These are phyloP conservation scores for Pemphredon lugubris DNA, from an alignment of 2,888 invertebrate species.

Conservation along the genomic window DNA sequence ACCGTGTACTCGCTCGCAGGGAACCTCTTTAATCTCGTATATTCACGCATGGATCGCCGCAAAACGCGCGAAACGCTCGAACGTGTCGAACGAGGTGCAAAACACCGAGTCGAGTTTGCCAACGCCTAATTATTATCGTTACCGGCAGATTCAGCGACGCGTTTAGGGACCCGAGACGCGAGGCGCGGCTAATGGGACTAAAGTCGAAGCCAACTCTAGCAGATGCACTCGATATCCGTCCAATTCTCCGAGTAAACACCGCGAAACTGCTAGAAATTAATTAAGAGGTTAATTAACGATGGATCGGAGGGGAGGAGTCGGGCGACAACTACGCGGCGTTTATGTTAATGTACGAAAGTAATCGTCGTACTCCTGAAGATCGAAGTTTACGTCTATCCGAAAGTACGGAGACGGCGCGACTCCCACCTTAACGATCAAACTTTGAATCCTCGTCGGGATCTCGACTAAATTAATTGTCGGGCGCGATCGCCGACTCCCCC, in stretches of 20 bases:
- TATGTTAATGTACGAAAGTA: background rate
- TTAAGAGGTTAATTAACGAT: slow-evolving; percentile 41
- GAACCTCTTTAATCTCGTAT: no score
- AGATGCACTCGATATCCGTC: slow-evolving; percentile 9
- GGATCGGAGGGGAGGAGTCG: slow-evolving; percentile 2
- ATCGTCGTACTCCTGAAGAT: no score
- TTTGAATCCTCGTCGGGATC: no score
- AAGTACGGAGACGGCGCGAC: background rate
- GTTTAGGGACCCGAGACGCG: slow-evolving; percentile 5
- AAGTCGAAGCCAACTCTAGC: slow-evolving; percentile 21
- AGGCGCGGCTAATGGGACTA: slow-evolving; percentile 13
- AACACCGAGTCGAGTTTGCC: background rate
- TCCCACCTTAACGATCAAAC: no score
- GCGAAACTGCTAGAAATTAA: slow-evolving; percentile 29
- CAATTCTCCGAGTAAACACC: slow-evolving; percentile 17
- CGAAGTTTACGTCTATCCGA: no score
- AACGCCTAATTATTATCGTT: slow-evolving; percentile 36
- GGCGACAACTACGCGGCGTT: background rate
- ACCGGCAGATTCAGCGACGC: slow-evolving; percentile 18
- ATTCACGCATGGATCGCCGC: no score
- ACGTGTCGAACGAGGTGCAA: no score
- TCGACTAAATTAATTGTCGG: no score
- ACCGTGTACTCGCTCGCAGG: no score
- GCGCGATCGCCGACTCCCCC: background rate
- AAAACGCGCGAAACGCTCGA: no score